Conservation (phyloP, 2,113 vertebrate genomes). For the Tilapia sparmanii region DNA sequence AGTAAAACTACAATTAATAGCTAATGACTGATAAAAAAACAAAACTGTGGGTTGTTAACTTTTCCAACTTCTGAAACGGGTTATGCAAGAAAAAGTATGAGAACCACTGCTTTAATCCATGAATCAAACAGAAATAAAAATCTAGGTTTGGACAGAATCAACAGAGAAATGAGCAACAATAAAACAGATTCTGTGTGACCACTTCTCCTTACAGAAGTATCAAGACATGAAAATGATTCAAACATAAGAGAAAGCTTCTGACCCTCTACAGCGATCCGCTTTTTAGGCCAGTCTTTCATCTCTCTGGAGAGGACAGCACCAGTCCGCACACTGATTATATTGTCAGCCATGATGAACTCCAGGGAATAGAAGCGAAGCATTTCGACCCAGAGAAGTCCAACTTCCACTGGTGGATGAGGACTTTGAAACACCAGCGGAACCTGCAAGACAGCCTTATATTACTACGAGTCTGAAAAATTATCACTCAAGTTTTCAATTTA, state of each 20-base stretch:
- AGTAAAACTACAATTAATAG: neutral
- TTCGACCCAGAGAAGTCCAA: conserved; percentile 89
- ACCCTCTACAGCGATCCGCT: conserved; percentile 92
- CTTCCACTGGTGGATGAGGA: conserved; percentile 56
- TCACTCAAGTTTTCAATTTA: neutral
- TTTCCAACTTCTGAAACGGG: neutral
- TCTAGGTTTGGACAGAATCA: neutral
- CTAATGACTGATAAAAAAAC: neutral
- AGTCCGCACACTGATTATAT: conserved; percentile 85
- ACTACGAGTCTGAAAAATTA: neutral
- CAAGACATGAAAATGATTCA: neutral
- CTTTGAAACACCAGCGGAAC: conserved; percentile 76
- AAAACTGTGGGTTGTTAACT: neutral
- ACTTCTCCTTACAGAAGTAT: neutral
- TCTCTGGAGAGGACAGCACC: conserved; percentile 79
- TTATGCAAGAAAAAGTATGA: neutral
- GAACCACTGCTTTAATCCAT: neutral
- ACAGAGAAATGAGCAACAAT: neutral
- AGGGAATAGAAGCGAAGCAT: conserved; percentile 91
- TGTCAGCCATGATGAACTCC: conserved; percentile 83
- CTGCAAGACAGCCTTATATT: conserved; percentile 52
- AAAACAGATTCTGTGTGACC: neutral
- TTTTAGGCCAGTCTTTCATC: conserved; percentile 93
- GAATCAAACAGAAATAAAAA: neutral
- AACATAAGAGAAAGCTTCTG: conserved; percentile 1